phyloP scores from a whole-genome alignment of 2,113 vertebrate species.

The Melanocharis versteri region DNA sequence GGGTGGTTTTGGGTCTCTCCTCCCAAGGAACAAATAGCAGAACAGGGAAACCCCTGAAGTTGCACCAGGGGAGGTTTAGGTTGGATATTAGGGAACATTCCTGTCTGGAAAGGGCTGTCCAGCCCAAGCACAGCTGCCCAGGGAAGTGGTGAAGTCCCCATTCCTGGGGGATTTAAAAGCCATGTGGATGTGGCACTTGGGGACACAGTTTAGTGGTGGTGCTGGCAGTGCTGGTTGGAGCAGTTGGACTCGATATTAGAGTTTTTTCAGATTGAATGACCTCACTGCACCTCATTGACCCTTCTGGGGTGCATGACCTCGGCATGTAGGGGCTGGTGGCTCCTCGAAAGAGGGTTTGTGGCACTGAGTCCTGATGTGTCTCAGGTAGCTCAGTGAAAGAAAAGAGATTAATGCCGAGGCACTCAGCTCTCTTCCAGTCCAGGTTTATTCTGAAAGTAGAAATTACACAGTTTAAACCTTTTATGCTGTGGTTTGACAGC shows the following conservation, averaged over 20 bases:
- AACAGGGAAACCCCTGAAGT: not conserved
- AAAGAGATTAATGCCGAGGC: not conserved
- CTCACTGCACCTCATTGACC: not conserved
- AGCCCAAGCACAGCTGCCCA: not conserved
- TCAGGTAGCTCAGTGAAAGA: not conserved
- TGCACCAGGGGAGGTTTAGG: not conserved
- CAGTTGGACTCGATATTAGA: not conserved
- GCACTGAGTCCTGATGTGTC: not conserved
- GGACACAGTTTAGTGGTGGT: not conserved
- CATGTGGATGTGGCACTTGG: not conserved
- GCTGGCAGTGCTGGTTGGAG: not conserved
- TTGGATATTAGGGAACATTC: not conserved
- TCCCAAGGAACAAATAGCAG: not conserved
- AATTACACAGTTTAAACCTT: not conserved
- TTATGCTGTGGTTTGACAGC: not conserved
- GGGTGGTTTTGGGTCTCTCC: too few species aligned
- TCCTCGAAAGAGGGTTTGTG: not conserved
- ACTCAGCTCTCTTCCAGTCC: not conserved
- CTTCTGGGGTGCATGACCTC: not conserved
- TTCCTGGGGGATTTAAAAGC: not conserved
- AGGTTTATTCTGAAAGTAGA: not conserved
- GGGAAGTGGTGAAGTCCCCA: not conserved
- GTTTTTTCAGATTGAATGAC: not conserved
- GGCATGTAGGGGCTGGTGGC: fast-evolving
- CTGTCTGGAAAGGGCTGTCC: not conserved